Base-by-base conservation (phyloP, 2,888 invertebrate species). In the Amiota mariae region DNA sequence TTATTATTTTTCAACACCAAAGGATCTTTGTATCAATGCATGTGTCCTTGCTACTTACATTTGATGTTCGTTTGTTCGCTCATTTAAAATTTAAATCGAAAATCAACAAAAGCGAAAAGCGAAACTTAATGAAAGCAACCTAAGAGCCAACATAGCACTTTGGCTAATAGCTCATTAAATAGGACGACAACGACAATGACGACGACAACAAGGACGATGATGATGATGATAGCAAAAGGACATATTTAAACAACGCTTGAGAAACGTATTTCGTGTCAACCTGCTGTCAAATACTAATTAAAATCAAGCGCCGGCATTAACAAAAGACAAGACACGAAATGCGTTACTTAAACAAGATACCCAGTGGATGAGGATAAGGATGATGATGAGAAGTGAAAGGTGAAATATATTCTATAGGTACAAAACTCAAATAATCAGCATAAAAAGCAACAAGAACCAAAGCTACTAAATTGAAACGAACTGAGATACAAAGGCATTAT, bases 281-380 rank as follows among this genome's bases (percentile, higher is more conserved):
- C 83, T 81, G 83, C 82, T 84, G 86, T 84, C 84, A 84, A 84
- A 84, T 85, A 86, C 84, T 86, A 84, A 84, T 84, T 84, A 84
- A 84, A 86, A 86, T 84, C 86, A 86, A 83, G 83, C 86, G 78
- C 76, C 67, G 15, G 57, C 57, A 59, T 18, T 13, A 59, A 59
- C 20, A 20, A 11, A 54, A 8, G 3, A 54, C 54, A 54, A 54
- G 15, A 20, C 59, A 12, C 49, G 11, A 67, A 67, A 67, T 49
- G 66, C 67, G 67, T 24, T 54, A 24, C 54, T 68, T 24, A 68
- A 68, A 68, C 67, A 68, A 13, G 11, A 13, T 36, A 36, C 18
- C 54, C 67, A 24, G 36, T 12, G 46, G 18, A 6, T 54, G 36
- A 11, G 51, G 10, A 51, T 20, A 20, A 20, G 11, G 59, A 59